A percentile compares a stretch with the other conserved stretches of the same genome.
Evolutionary conservation across 2,888 invertebrate genomes (phyloP).

Genomic region (Nemotelus nigrinus): DNA sequence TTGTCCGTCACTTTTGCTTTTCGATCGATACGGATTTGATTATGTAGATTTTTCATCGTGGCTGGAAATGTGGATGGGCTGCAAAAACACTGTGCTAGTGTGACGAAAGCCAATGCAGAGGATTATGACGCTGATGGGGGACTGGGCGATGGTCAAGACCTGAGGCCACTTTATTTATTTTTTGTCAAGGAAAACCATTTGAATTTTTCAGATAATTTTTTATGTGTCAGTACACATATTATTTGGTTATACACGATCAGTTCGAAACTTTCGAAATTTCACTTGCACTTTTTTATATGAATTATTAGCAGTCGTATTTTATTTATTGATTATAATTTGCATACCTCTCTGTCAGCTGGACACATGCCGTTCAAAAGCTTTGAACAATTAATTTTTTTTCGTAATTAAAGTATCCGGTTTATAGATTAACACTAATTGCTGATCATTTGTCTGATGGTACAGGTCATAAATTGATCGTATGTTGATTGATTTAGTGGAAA

Average conservation of each 20-base stretch:
- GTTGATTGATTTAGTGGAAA: conserved; percentile 21
- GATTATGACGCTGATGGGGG: too few species aligned
- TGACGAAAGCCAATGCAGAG: too few species aligned
- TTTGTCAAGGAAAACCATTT: too few species aligned
- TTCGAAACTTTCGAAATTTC: conserved; percentile 15
- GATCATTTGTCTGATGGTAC: conserved; percentile 9
- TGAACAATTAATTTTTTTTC: neutral
- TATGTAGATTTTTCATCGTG: conserved; percentile 20
- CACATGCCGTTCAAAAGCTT: too few species aligned
- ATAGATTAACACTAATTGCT: conserved; percentile 1
- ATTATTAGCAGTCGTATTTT: too few species aligned
- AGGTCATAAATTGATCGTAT: conserved; percentile 28
- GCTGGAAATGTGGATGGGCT: too few species aligned
- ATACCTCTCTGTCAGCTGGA: too few species aligned
- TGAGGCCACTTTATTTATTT: too few species aligned
- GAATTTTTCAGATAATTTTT: neutral
- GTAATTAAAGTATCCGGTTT: conserved; percentile 25
- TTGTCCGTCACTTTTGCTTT: conserved; percentile 9
- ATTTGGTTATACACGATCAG: neutral
- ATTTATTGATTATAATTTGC: too few species aligned
- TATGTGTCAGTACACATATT: neutral
- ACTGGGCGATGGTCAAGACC: too few species aligned
- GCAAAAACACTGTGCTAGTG: too few species aligned
- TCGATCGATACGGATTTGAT: conserved; percentile 35
- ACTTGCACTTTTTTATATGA: neutral